Conservation (phyloP, 1,140 invertebrate species). For the Heterodera schachtii region DNA sequence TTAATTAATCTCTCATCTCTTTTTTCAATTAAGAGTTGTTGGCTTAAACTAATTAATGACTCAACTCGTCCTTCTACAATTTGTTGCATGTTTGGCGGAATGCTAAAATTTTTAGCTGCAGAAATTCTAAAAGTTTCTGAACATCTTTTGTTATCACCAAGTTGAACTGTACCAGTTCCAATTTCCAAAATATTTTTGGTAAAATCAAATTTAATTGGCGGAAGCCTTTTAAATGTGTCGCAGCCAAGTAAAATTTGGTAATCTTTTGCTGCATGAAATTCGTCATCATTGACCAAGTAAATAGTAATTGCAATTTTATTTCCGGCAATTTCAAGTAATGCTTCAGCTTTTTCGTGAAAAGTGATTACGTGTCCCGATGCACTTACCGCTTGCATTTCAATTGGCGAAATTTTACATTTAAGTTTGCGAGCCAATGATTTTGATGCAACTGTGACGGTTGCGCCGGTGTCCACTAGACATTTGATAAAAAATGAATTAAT, state of each 20-base stretch:
- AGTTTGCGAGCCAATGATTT: not conserved
- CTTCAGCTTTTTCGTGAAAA: not conserved
- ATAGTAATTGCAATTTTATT: not conserved
- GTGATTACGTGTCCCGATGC: not conserved
- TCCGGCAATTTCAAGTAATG: not conserved
- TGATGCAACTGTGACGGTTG: not conserved
- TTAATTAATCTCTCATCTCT: not conserved
- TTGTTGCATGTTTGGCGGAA: not conserved
- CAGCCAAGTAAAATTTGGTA: conserved; percentile 16
- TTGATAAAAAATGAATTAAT: not conserved
- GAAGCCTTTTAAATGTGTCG: conserved; percentile 10
- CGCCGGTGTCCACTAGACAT: not conserved
- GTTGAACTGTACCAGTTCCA: not conserved
- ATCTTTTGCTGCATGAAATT: conserved; percentile 1
- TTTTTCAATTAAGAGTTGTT: not conserved
- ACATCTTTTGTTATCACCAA: not conserved
- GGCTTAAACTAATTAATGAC: not conserved
- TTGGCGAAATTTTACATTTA: not conserved
- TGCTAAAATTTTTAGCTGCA: not conserved
- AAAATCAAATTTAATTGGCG: conserved; percentile 1
- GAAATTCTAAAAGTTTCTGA: not conserved
- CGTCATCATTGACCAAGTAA: not conserved
- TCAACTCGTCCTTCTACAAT: not conserved
- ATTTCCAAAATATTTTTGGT: not conserved
- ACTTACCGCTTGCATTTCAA: not conserved